Base-by-base conservation (phyloP, 92 coral and sea anemone genomes). In the Parazoanthus atlanticus region DNA sequence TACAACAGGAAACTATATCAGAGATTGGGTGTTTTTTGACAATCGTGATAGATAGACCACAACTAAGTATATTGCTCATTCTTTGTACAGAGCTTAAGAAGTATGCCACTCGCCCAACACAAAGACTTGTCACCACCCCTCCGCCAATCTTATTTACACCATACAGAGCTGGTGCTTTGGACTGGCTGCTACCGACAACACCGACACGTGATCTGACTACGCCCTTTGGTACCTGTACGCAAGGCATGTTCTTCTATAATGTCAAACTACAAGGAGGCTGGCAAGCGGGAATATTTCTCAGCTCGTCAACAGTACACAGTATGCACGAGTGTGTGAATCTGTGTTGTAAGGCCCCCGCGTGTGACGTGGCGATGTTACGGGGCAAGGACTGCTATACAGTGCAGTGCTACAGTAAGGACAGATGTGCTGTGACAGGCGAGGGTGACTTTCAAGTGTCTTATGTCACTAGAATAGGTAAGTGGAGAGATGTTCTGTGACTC, bases 181-280 rank as follows among this genome's bases (percentile, higher is more conserved):
- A 89, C 41, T 73, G 90, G 49, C 67, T 84, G 40, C 79, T 85
- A 25, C 56, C 88, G 33, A 74, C 88, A 6, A 79, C 72, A 8
- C 92, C 98, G 47, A 90, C 95, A 6, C 75, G 31, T 75, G 71
- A 58, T 56, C 81, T 78, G 6, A 61, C 93, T 29, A 74, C 79
- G 76, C 86, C 93, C 80, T 90, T 71, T 58, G 85, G 82, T 73
- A 86, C 84, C 80, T 95, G 98, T 81, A 91, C 95, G 5, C 94
- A 93, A 74, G 93, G 94, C 41, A 93, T 95, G 95, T 93, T 93
- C 88, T 95, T 94, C 91, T 96, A 96, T 56, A 91, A 94, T 66
- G 99, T 96, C 23, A 93, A 91, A 41, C 90, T 96, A 15, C 89
- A 91, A 23, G 96, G 98, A 29, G 98, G 99, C 31, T 88, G 93